A percentile compares a stretch with the other conserved stretches of the same genome.
Conservation (phyloP, 2,797 vertebrate genomes). For the Catostomus latipinnis region DNA sequence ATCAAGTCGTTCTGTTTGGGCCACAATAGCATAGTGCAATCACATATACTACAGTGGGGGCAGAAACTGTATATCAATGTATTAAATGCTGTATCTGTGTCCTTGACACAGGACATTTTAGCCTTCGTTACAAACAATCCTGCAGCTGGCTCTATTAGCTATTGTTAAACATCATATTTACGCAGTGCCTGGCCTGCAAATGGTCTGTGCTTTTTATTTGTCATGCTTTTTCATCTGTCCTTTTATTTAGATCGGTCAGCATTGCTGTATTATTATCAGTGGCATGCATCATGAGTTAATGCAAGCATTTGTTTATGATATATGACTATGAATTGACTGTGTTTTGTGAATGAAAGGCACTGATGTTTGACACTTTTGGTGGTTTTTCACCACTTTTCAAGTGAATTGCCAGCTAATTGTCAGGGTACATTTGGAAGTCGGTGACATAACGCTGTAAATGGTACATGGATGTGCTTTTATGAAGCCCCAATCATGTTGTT, state of each 20-base stretch:
- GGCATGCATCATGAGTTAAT: too few relatives aligned
- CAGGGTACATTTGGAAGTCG: too few relatives aligned
- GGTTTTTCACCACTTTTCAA: too few relatives aligned
- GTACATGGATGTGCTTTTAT: not conserved
- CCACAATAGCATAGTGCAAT: not conserved
- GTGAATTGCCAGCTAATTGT: too few relatives aligned
- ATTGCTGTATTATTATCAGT: not conserved
- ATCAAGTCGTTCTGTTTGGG: not conserved
- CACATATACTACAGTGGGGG: not conserved
- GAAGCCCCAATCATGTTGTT: not conserved
- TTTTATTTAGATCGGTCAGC: not conserved
- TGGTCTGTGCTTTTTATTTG: constrained; percentile 2
- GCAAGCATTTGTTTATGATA: not conserved
- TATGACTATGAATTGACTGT: not conserved
- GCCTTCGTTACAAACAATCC: constrained; percentile 47
- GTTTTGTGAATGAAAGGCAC: not conserved
- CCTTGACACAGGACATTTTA: constrained; percentile 62
- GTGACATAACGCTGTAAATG: not conserved
- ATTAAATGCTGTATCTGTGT: constrained; percentile 45
- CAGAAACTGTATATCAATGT: constrained; percentile 14
- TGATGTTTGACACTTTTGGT: not conserved
- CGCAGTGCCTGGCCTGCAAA: not conserved
- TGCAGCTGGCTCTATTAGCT: constrained; percentile 4
- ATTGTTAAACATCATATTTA: constrained; percentile 25
- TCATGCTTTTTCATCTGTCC: not conserved